Evolutionary conservation across 1,140 invertebrate genomes (phyloP).

Genomic region (Drosophila sp.): DNA sequence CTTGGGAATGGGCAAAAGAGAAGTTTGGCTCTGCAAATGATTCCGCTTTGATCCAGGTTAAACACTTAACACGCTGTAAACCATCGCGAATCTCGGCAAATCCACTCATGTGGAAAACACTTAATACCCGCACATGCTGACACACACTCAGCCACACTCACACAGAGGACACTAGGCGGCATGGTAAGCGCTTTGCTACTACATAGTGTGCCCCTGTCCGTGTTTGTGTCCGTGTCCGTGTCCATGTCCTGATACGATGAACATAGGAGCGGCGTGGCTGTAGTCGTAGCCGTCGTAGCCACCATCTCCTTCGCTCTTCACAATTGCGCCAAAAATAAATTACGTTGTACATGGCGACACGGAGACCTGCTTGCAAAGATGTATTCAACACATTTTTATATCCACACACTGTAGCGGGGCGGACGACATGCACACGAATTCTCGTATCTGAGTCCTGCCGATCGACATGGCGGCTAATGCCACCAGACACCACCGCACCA

Average conservation of each 20-base stretch:
- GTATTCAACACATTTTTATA: slow-evolving; percentile 39
- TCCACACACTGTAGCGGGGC: neutral
- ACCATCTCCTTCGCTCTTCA: slow-evolving; percentile 28
- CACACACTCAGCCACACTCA: slow-evolving; percentile 2
- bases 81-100: slow-evolving; percentile 63
- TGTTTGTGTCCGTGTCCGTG: slow-evolving; percentile 9
- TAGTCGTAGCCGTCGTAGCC: slow-evolving; percentile 21
- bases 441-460: slow-evolving; percentile 35
- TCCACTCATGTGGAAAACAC: slow-evolving; percentile 67
- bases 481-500: slow-evolving; percentile 22
- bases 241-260: slow-evolving; percentile 32
- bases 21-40: slow-evolving; percentile 39
- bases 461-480: slow-evolving; percentile 45
- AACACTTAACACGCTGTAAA: slow-evolving; percentile 67
- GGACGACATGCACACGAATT: slow-evolving; percentile 25
- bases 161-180: neutral
- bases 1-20: slow-evolving; percentile 1
- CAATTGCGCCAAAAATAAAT: slow-evolving; percentile 68
- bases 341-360: slow-evolving; percentile 49
- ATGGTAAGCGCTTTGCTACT: slow-evolving; percentile 12
- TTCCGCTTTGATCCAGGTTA: slow-evolving; percentile 66
- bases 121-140: slow-evolving; percentile 49
- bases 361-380: slow-evolving; percentile 37
- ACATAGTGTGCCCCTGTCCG: neutral
- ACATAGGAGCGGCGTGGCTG: slow-evolving; percentile 39